These are phyloP conservation scores for Cylas formicarius DNA, from an alignment of 1,140 invertebrate genomes.

Conservation along the genomic window DNA sequence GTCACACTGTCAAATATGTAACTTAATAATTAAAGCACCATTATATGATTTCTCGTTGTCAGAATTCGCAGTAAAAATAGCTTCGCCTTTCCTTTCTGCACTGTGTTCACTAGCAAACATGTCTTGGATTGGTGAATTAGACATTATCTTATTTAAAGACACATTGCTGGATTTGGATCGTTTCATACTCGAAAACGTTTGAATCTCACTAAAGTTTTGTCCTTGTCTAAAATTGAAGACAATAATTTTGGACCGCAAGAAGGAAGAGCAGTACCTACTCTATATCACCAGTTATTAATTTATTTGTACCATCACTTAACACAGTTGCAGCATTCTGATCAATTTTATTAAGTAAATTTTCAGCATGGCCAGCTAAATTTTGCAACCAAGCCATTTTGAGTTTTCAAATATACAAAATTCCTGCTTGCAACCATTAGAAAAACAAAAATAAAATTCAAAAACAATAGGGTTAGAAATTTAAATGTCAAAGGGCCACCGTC, in stretches of 20 bases:
- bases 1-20: not conserved
- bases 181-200: no score
- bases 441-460: not conserved
- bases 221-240: no score
- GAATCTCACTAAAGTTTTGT: no score
- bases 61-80: slow-evolving; percentile 5
- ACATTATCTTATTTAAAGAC: no score
- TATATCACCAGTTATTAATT: slow-evolving; percentile 6
- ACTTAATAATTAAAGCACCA: not conserved
- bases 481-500: not conserved
- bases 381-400: slow-evolving; percentile 74
- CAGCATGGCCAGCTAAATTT: slow-evolving; percentile 74
- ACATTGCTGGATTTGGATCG: no score
- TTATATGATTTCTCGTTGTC: slow-evolving; percentile 12
- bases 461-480: not conserved
- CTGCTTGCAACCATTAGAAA: not conserved
- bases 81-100: not conserved
- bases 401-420: not conserved
- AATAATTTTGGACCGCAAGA: no score
- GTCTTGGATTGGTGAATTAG: no score
- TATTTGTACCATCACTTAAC: slow-evolving; percentile 41
- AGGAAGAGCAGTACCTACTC: slow-evolving; percentile 16
- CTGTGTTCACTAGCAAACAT: slow-evolving; percentile 7
- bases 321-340: slow-evolving; percentile 78
- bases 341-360: slow-evolving; percentile 75